Evolutionary conservation across 2,797 vertebrate genomes (phyloP), one percentile per base, ranked within the genome.

Genomic region (Manis crassicaudata): DNA sequence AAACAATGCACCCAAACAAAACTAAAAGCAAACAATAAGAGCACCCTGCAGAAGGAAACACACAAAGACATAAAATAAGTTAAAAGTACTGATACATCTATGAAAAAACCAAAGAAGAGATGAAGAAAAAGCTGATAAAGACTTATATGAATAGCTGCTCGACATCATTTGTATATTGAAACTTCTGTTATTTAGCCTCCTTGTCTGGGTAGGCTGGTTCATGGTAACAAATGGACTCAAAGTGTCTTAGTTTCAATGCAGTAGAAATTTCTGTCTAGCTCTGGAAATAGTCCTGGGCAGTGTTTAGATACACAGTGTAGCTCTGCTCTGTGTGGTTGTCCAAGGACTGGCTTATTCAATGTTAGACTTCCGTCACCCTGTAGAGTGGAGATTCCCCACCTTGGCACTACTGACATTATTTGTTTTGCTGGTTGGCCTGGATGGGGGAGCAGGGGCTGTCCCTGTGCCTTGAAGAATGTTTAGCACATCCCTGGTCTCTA

Each of bases 101-200:
- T 23, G 35, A 87, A 84, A n/a, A 32, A 85, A 72, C 60, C 29
- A 40, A 75, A 92, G 82, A 68, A 32, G 10, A 6, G 13, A 79
- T 7, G 8, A 79, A 60, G 7, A 79, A 86, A 70, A 62, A 1
- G 23, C 27, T 83, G 58, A 46, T 27, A 27, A 50, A 29, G 25
- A 84, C 21, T 58, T 75, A 37, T 29, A 32, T 82, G 37, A 73
- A 27, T 73, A 73, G 56, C 32, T 77, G 32, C 18, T 92, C 52
- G 90, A 85, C 68, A 35, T 87, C 60, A 95, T 93, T 92, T 94
- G 32, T 75, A 58, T 72, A 40, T 43, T 80, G 54, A 93, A 94
- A 91, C 58, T 86, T 88, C 3, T 37, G 56, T 76, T 90, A 95
- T 63, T 88, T 96, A 54, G 43, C 7, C 5, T 92, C 46, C 32